A percentile compares a stretch with the other conserved stretches of the same genome.
Evolutionary conservation across 2,113 vertebrate genomes (phyloP).

Genomic region (Natator depressus): DNA sequence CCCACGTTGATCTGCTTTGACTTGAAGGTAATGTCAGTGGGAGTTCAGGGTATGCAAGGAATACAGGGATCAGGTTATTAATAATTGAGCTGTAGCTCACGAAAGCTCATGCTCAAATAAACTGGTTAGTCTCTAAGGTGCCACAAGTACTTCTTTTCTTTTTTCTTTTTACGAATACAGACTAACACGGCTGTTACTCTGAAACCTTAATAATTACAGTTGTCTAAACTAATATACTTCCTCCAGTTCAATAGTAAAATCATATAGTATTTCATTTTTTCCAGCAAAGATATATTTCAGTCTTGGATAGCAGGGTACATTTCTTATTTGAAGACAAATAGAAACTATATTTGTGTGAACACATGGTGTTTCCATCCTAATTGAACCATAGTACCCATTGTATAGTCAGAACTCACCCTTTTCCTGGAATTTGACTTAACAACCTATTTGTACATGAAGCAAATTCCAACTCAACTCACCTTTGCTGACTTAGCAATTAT

Average conservation of each 20-base stretch:
- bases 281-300: neutral
- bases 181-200: too few relatives aligned
- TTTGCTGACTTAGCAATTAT: too few relatives aligned
- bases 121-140: too few relatives aligned
- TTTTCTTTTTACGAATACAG: too few relatives aligned
- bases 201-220: neutral
- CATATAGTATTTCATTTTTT: neutral
- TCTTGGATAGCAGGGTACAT: neutral
- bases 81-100: too few relatives aligned
- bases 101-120: too few relatives aligned
- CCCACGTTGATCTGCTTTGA: neutral
- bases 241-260: neutral
- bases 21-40: neutral
- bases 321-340: neutral
- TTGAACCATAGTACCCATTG: neutral
- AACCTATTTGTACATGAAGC: accelerated
- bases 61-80: neutral
- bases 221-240: neutral
- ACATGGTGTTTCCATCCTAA: accelerated
- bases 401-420: neutral
- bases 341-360: neutral
- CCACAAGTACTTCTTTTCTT: too few relatives aligned
- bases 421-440: neutral
- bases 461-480: neutral
- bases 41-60: neutral